These are phyloP conservation scores for Calidris pugnax DNA, from an alignment of 2,113 vertebrate species.

Conservation along the genomic window DNA sequence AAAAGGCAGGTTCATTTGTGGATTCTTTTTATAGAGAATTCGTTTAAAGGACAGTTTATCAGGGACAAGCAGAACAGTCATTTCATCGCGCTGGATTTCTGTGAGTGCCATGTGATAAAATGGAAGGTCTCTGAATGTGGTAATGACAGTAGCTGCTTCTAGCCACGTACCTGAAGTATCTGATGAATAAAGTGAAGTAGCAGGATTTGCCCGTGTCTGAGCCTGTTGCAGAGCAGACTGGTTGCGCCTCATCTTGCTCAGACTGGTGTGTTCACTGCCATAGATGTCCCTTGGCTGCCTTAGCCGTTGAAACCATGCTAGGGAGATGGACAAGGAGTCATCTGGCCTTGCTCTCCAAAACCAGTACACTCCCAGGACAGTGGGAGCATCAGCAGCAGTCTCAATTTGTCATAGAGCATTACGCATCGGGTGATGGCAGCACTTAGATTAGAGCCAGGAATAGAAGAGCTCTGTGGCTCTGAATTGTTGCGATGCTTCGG, in stretches of 20 bases:
- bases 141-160: not conserved
- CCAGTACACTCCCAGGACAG: not conserved
- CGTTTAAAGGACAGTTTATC: not conserved
- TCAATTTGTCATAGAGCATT: not conserved
- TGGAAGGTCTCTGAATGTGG: not conserved
- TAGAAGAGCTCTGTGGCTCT: not conserved
- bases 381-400: not conserved
- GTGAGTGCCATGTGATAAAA: not conserved
- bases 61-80: not conserved
- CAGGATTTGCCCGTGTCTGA: not conserved
- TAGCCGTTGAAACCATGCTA: not conserved
- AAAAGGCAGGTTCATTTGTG: slow-evolving; percentile 41
- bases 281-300: not conserved
- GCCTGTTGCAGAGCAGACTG: not conserved
- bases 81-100: not conserved
- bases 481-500: not conserved
- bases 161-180: not conserved
- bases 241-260: not conserved
- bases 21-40: slow-evolving; percentile 1
- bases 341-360: not conserved
- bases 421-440: fast-evolving
- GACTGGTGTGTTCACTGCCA: fast-evolving
- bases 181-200: not conserved
- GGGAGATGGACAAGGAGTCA: not conserved
- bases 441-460: not conserved